Base-by-base conservation (phyloP, 2,797 vertebrate species). In the Microctenopoma stevenorrisi region DNA sequence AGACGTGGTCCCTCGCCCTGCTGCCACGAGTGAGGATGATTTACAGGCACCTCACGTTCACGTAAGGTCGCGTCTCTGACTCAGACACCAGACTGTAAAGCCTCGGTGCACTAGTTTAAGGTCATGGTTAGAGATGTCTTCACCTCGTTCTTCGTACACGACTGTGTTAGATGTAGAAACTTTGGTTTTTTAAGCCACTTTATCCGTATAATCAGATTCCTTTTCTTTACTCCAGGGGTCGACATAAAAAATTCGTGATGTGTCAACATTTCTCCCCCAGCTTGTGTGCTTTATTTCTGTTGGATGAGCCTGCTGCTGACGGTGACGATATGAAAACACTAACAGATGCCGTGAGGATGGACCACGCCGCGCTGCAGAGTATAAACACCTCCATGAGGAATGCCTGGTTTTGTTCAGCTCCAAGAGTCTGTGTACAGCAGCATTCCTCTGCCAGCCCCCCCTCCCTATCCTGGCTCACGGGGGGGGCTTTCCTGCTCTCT, bases 371-470 rank as follows among this genome's bases (percentile, higher is more conserved):
- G 48, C 72, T 82, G 81, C 61, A 44, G 82, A 86, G 73, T 54
- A 79, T 79, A 88, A 91, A 88, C 91, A 91, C 78, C 78, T 86
- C 79, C 58, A 64, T 89, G 89, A 89, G 90, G 88, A 91, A 91
- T 91, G 89, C 84, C 76, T 87, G 88, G 70, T 86, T 89, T 78
- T 89, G 84, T 88, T 89, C 82, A 78, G 79, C 74, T 84, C 74
- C 56, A 42, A 28, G 74, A 81, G 71, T 74, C 81, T 84, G 86
- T 72, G 62, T 78, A 80, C 66, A 81, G 66, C 82, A 76, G 79
- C 85, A 81, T 89, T 89, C 86, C 72, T 86, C 74, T 65, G 68
- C 76, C 89, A 65, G 78, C 46, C 52, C 65, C 81, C 75, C 86
- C 85, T 81, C 86, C 81, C 85, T 64, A 49, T 80, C 82, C 81